phyloP scores from a whole-genome alignment of 2,797 vertebrate genomes.

The Neoniphon sammara region DNA sequence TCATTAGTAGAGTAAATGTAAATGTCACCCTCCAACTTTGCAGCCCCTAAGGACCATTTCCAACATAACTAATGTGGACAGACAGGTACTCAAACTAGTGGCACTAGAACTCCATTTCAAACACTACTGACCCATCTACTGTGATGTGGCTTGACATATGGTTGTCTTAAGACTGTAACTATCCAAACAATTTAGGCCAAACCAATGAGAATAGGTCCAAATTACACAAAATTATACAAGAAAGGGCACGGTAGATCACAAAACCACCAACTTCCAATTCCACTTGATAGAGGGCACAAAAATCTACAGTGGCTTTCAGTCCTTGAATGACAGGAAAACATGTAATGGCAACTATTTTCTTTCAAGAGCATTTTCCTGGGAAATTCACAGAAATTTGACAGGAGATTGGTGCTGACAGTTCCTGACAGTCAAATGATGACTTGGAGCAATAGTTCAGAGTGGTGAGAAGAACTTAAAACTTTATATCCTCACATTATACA shows the following conservation, averaged over 20 bases:
- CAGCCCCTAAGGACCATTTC: not conserved
- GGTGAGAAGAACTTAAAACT: not conserved
- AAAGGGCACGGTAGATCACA: slow-evolving; percentile 41
- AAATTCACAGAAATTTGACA: slow-evolving; percentile 60
- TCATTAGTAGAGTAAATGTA: not conserved
- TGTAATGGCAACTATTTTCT: slow-evolving; percentile 73
- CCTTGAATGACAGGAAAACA: slow-evolving; percentile 59
- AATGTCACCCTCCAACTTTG: not conserved
- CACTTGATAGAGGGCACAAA: slow-evolving; percentile 61
- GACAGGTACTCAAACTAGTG: not conserved
- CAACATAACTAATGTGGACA: not conserved
- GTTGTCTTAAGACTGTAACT: slow-evolving; percentile 37
- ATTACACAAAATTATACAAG: slow-evolving; percentile 44
- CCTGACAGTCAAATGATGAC: slow-evolving; percentile 50
- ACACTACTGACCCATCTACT: not conserved
- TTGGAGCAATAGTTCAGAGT: slow-evolving; percentile 16
- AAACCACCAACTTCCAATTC: slow-evolving; percentile 58
- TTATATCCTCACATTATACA: not conserved
- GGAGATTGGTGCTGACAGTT: slow-evolving; percentile 66
- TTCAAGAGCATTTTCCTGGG: slow-evolving; percentile 59
- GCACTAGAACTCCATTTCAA: slow-evolving; percentile 1
- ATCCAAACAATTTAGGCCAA: slow-evolving; percentile 29
- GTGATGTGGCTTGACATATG: slow-evolving; percentile 13
- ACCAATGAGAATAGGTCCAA: slow-evolving; percentile 24
- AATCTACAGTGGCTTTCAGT: slow-evolving; percentile 51